phyloP scores from a whole-genome alignment of 2,797 vertebrate species.

The Sebastes steindachneri region DNA sequence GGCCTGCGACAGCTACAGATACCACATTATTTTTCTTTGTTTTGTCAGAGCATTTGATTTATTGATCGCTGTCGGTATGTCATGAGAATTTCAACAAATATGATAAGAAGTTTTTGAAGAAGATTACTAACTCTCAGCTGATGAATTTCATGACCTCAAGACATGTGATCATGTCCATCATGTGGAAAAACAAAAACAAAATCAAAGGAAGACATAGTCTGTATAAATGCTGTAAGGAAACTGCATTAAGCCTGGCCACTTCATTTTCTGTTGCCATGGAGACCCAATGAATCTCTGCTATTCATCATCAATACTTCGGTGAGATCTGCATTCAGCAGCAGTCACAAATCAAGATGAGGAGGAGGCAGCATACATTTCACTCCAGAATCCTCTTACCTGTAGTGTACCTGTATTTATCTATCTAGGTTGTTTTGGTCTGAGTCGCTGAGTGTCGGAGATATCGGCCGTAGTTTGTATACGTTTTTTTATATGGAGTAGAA shows the following conservation, averaged over 20 bases:
- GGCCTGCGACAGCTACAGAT: too few relatives aligned
- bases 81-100: too few relatives aligned
- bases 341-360: neutral
- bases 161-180: neutral
- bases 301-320: neutral
- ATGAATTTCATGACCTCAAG: neutral
- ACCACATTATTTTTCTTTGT: too few relatives aligned
- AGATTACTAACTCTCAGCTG: neutral
- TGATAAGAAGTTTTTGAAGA: too few relatives aligned
- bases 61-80: too few relatives aligned
- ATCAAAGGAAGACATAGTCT: neutral
- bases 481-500: neutral
- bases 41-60: too few relatives aligned
- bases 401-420: neutral
- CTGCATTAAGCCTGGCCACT: neutral
- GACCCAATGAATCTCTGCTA: neutral
- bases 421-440: neutral
- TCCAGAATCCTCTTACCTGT: neutral
- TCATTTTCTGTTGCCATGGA: slow-evolving; percentile 17
- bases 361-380: neutral
- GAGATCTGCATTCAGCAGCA: neutral
- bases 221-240: neutral
- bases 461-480: too few relatives aligned
- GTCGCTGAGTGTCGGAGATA: too few relatives aligned
- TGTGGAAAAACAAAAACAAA: neutral